Base-by-base conservation (phyloP, 1,140 invertebrate species). In the Protaetia brevitarsis region DNA sequence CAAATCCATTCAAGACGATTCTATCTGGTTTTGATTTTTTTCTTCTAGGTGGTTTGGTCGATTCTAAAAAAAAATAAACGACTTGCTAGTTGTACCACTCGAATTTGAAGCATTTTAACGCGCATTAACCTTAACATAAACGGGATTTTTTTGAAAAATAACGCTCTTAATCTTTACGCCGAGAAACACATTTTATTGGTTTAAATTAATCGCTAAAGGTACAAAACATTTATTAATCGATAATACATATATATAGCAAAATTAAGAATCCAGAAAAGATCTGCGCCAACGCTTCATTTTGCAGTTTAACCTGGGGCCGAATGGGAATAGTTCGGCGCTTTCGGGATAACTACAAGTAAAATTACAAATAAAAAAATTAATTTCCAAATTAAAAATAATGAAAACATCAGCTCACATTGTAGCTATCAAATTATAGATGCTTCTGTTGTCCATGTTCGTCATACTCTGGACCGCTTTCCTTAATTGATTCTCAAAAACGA, bases 401-500 rank as follows among this genome's bases (percentile, higher is more conserved):
- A 27, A n/a, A 28, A 66, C 0, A n/a, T 29, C 16, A 2, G 56
- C 31, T 51, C 26, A 62, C 60, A 62, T 62, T 16, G 60, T 23
- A 10, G 60, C 60, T 19, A 62, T 30, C 7, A 30, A 34, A 62
- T 62, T 34, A 23, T 62, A 62, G 23, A 62, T 36, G 30, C 60
- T 62, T 36, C 29, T 62, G 36, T 30, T 62, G 19, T 62, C 30
- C 60, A 36, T 37, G 26, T 62, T 31, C 19, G 30, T 31, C 31
- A 62, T 34, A 31, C 11, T 36, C 16, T 62, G 60, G 2, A 62
- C 60, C 5, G 60, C 60, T 11, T 62, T 31, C 19, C 31, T 62
- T 16, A 77, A 34, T 69, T 77, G 74, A 10, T 72, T 65, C 61
- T 74, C 66, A 56, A 77, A 77, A 19, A 76, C 69, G 2, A 76